Evolutionary conservation across 2,888 invertebrate genomes (phyloP).

Genomic region (Leucozona laternaria): DNA sequence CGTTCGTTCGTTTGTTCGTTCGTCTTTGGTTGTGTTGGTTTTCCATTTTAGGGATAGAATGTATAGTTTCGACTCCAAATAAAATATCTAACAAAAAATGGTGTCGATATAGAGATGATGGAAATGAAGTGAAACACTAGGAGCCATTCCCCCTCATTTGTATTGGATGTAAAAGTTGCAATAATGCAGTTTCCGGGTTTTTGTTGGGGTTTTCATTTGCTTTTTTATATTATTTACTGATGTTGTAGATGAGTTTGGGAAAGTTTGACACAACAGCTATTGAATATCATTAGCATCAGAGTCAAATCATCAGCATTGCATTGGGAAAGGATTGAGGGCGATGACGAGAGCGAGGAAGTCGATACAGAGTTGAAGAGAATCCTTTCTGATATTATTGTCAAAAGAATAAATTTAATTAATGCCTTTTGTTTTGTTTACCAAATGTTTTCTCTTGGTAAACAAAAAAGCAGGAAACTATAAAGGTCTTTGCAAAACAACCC

Average conservation of each 20-base stretch:
- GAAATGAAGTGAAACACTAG: background rate
- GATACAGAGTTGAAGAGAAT: background rate
- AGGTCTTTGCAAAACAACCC: too few species aligned
- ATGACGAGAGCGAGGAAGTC: background rate
- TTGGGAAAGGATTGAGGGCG: background rate
- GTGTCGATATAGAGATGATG: conserved; percentile 16
- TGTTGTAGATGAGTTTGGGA: conserved; percentile 17
- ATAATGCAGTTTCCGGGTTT: conserved; percentile 13
- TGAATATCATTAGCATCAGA: conserved; percentile 18
- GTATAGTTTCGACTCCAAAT: conserved; percentile 36
- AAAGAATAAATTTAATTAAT: background rate
- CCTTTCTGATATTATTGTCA: background rate
- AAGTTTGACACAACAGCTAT: conserved; percentile 18
- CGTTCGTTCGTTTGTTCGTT: too few species aligned
- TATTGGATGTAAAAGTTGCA: conserved; percentile 36
- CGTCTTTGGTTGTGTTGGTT: conserved; percentile 33
- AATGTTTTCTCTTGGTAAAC: too few species aligned
- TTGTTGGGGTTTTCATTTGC: background rate
- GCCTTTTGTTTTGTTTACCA: background rate
- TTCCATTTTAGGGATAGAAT: background rate
- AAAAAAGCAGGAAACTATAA: too few species aligned
- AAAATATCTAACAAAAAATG: conserved; percentile 48
- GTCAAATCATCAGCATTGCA: background rate
- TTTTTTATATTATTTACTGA: background rate
- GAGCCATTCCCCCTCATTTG: conserved; percentile 1